Evolutionary conservation across 2,888 invertebrate species (phyloP).

Genomic region (Didymodactylos carnosus): DNA sequence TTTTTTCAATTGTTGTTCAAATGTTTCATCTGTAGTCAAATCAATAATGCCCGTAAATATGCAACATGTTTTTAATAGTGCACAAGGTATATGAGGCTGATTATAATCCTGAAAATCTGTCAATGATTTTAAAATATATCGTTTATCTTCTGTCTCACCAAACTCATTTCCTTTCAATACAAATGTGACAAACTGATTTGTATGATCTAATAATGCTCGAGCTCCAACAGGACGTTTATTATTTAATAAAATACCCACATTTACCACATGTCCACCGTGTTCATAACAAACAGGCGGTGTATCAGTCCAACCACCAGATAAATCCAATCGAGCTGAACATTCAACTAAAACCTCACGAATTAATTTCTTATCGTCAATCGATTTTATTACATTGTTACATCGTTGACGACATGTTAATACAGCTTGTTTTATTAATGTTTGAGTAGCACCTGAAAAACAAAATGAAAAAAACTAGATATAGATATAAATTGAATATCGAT

Average conservation of each 20-base stretch:
- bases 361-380: background rate
- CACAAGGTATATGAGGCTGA: conserved; percentile 35
- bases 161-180: conserved; percentile 1
- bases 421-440: conserved; percentile 20
- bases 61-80: conserved; percentile 37
- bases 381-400: background rate
- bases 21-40: conserved; percentile 16
- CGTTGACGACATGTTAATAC: background rate
- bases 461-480: conserved; percentile 15
- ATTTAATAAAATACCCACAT: conserved; percentile 36
- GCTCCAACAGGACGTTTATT: conserved; percentile 37
- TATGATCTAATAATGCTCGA: conserved; percentile 19
- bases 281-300: conserved; percentile 43
- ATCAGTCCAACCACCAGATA: conserved; percentile 42
- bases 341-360: conserved; percentile 31
- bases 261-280: conserved; percentile 37
- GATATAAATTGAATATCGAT: background rate
- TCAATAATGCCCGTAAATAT: conserved; percentile 33
- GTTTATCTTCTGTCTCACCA: background rate
- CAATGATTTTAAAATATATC: conserved; percentile 19
- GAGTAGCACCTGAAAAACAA: conserved; percentile 17
- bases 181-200: background rate
- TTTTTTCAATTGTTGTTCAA: conserved; percentile 26
- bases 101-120: conserved; percentile 32
- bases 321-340: conserved; percentile 38